A percentile compares a stretch with the other conserved stretches of the same genome.
These are phyloP conservation scores for Halyomorpha halys DNA, from an alignment of 1,140 invertebrate genomes.

Conservation along the genomic window DNA sequence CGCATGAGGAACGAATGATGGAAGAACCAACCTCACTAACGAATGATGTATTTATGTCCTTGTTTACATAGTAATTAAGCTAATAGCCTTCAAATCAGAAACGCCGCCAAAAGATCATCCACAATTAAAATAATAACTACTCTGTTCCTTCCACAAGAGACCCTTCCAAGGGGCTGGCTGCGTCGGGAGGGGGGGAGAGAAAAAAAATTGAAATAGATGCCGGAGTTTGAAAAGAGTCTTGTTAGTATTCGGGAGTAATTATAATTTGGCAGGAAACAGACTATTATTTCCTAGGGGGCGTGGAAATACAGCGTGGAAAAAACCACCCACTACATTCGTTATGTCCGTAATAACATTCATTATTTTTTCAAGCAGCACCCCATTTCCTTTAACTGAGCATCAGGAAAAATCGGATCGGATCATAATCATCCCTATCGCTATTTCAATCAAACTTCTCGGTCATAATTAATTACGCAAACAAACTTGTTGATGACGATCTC, in stretches of 20 bases:
- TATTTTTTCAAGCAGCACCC: not conserved
- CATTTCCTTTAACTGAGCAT: not conserved
- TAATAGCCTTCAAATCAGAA: slow-evolving; percentile 11
- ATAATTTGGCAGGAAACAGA: slow-evolving; percentile 20
- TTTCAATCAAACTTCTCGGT: not conserved
- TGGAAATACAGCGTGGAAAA: slow-evolving; percentile 19
- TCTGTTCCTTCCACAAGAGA: not conserved
- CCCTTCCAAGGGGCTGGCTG: no score
- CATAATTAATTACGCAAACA: slow-evolving; percentile 13
- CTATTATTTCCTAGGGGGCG: slow-evolving; percentile 19
- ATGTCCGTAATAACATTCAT: slow-evolving; percentile 4
- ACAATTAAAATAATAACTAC: slow-evolving; percentile 20
- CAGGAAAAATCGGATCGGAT: not conserved
- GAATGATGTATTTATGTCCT: not conserved
- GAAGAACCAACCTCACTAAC: not conserved
- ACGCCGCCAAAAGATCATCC: slow-evolving; percentile 9
- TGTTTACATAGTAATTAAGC: slow-evolving; percentile 21
- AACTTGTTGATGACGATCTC: slow-evolving; percentile 1
- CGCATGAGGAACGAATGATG: no score
- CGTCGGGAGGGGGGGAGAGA: not conserved
- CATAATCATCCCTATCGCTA: not conserved
- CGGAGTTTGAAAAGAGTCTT: slow-evolving; percentile 13
- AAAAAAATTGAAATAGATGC: slow-evolving; percentile 3
- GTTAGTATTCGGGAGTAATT: slow-evolving; percentile 20
- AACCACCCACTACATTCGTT: slow-evolving; percentile 15